Percentiles rank a stretch among this genome's conserved stretches.
These are phyloP conservation scores for Homarus gammarus DNA, from an alignment of 2,888 invertebrate species.

Conservation along the genomic window DNA sequence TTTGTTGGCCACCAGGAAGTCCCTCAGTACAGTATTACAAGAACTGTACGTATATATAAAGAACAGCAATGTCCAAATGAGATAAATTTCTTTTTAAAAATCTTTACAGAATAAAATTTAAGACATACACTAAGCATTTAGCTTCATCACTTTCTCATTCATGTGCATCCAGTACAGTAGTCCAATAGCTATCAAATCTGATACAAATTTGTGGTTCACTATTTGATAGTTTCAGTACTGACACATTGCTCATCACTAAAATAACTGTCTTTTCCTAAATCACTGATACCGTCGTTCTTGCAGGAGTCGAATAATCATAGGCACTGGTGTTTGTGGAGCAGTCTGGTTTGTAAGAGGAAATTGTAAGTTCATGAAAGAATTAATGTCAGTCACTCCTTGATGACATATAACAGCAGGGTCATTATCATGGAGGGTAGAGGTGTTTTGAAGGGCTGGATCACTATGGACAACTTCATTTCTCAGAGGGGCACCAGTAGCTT, in stretches of 20 bases:
- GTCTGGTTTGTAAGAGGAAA: neutral
- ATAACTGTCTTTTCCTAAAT: too few species aligned
- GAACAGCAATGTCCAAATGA: neutral
- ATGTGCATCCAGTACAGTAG: neutral
- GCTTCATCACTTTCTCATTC: neutral
- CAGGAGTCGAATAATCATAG: constrained; percentile 46
- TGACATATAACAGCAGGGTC: neutral
- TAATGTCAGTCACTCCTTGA: neutral
- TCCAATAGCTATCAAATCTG: neutral
- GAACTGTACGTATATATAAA: neutral
- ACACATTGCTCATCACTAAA: too few species aligned
- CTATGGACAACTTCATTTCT: neutral
- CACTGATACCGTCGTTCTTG: constrained; percentile 63
- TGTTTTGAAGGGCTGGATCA: neutral
- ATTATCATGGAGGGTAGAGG: neutral
- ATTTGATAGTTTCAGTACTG: too few species aligned
- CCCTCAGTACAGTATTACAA: too few species aligned
- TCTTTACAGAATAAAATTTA: neutral
- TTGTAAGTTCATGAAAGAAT: neutral
- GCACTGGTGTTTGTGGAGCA: constrained; percentile 5
- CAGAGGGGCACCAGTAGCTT: neutral
- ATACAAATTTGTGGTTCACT: too few species aligned
- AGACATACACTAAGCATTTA: neutral
- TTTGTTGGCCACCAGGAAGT: too few species aligned
- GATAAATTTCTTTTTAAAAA: neutral